Evolutionary conservation across 2,888 invertebrate genomes (phyloP).

Genomic region (Andrena dorsata): DNA sequence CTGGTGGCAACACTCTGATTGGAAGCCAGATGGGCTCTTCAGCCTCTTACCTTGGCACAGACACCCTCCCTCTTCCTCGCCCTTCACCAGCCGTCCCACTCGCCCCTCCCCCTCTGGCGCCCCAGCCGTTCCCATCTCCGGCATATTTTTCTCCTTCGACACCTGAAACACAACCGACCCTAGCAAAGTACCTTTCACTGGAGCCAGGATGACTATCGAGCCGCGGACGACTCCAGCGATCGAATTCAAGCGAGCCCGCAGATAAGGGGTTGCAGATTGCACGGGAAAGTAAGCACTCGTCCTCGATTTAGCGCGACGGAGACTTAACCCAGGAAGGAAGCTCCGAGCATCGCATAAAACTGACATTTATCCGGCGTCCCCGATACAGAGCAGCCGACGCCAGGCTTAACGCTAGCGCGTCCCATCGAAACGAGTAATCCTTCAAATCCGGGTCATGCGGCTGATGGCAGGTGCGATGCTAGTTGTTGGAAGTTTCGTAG

Average conservation of each 20-base stretch:
- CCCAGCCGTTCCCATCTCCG: constrained; percentile 36
- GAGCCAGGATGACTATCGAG: constrained; percentile 40
- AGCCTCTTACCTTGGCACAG: constrained; percentile 74
- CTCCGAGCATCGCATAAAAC: constrained; percentile 29
- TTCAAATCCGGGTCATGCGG: constrained; percentile 31
- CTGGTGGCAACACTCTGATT: constrained; percentile 81
- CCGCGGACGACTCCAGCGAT: constrained; percentile 37
- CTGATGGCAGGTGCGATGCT: constrained; percentile 47
- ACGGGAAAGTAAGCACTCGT: constrained; percentile 13
- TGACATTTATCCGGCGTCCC: constrained; percentile 14
- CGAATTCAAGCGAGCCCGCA: constrained; percentile 46
- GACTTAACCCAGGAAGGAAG: background rate
- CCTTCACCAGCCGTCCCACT: background rate
- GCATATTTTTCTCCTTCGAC: constrained; percentile 53
- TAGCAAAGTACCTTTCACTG: constrained; percentile 46
- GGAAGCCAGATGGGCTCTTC: constrained; percentile 81
- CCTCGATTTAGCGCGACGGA: background rate
- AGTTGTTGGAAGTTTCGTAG: constrained; percentile 45
- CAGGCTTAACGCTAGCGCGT: background rate
- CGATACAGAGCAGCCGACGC: too few species aligned
- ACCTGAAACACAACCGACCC: constrained; percentile 66
- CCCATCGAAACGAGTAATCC: constrained; percentile 29
- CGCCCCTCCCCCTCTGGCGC: background rate
- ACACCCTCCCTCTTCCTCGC: constrained; percentile 32
- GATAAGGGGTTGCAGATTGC: constrained; percentile 7